A percentile compares a stretch with the other conserved stretches of the same genome.
phyloP scores from a whole-genome alignment of 1,140 invertebrate species.

The Bactericera cockerelli region DNA sequence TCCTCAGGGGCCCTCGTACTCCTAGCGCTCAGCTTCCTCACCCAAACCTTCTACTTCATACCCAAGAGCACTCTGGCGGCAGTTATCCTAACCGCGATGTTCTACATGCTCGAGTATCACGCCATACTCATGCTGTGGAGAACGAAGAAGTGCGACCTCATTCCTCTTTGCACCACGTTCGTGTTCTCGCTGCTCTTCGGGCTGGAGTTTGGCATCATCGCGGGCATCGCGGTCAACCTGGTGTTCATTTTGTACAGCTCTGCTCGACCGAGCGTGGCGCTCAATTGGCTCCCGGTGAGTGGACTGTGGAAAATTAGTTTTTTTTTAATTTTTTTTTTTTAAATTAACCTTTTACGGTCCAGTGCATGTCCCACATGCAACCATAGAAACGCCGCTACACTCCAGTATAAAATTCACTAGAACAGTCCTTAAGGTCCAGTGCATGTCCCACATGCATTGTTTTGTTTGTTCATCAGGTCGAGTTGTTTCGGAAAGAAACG shows the following conservation, averaged over 20 bases:
- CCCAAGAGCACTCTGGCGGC: constrained; percentile 60
- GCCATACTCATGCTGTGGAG: constrained; percentile 61
- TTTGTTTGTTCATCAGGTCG: too few species aligned
- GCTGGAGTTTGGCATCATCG: constrained; percentile 56
- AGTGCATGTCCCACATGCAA: too few species aligned
- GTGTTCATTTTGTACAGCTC: constrained; percentile 47
- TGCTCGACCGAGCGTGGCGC: constrained; percentile 40
- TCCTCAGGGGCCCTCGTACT: constrained; percentile 45
- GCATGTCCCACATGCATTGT: too few species aligned
- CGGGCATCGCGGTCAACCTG: constrained; percentile 47
- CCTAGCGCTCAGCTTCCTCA: constrained; percentile 50
- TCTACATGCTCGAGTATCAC: constrained; percentile 62
- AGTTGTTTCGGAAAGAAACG: too few species aligned
- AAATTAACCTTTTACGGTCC: too few species aligned
- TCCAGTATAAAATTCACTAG: too few species aligned
- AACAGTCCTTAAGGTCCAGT: too few species aligned
- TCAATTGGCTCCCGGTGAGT: constrained; percentile 30
- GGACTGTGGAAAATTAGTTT: too few species aligned
- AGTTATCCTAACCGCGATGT: constrained; percentile 62
- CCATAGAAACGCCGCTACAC: too few species aligned
- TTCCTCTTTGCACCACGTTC: constrained; percentile 45
- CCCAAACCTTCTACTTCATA: constrained; percentile 56
- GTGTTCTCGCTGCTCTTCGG: constrained; percentile 41
- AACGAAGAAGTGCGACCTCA: constrained; percentile 54
- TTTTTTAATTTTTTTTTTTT: too few species aligned